These are phyloP conservation scores for Aleiodes testaceus DNA, from an alignment of 2,888 invertebrate species.

Conservation along the genomic window DNA sequence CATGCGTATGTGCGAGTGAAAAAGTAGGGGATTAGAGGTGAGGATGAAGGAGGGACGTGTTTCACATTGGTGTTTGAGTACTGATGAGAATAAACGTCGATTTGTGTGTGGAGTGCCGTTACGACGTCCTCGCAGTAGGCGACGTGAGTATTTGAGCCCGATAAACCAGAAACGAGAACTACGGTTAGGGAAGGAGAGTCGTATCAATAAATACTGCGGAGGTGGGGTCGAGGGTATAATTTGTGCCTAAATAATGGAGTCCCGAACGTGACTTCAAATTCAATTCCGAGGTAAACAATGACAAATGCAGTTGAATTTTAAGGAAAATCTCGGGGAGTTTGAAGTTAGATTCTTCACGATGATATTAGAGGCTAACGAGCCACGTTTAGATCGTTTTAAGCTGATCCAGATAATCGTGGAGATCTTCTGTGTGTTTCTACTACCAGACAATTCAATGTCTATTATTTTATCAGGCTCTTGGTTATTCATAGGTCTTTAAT, in stretches of 20 bases:
- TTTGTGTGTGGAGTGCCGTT: conserved; percentile 53
- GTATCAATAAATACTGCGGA: too few species aligned
- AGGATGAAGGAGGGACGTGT: conserved; percentile 6
- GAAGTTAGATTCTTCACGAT: conserved; percentile 5
- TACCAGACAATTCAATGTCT: conserved; percentile 1
- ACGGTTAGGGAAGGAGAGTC: too few species aligned
- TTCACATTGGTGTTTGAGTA: not conserved
- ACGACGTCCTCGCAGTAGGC: conserved; percentile 49
- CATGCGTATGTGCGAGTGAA: not conserved
- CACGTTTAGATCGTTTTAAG: conserved; percentile 18
- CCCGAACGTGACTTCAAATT: not conserved
- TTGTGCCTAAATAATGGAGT: conserved; percentile 20
- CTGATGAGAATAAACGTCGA: conserved; percentile 37
- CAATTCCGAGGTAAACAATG: not conserved
- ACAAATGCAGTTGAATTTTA: conserved; percentile 6
- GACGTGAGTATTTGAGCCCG: conserved; percentile 18
- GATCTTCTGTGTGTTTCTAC: not conserved
- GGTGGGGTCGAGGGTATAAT: conserved; percentile 1
- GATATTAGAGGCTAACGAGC: conserved; percentile 28
- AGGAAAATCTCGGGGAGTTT: conserved; percentile 11
- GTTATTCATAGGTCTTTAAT: conserved; percentile 2
- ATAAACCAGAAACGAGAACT: too few species aligned
- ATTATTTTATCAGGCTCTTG: not conserved
- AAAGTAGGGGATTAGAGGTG: conserved; percentile 13
- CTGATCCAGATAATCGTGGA: conserved; percentile 14